Evolutionary conservation across 2,888 invertebrate genomes (phyloP).

Genomic region (Liopterus haemorrhoidalis): DNA sequence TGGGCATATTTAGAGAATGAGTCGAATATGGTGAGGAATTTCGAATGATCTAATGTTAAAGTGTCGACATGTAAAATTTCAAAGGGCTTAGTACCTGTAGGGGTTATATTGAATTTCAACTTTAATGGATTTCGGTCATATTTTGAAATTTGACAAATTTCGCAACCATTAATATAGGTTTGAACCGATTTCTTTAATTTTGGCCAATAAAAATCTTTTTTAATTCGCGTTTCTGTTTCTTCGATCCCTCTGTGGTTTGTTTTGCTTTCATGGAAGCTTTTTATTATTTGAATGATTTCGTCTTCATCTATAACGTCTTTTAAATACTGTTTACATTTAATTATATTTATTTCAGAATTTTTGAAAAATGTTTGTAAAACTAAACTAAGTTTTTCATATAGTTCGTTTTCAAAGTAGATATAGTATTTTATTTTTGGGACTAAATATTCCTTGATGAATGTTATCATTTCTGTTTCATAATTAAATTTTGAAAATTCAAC

Average conservation of each 20-base stretch:
- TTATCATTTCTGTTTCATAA: conserved; percentile 3
- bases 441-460: conserved; percentile 7
- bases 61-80: no score
- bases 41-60: no score
- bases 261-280: conserved; percentile 3
- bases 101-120: no score
- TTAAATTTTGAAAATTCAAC: conserved; percentile 2
- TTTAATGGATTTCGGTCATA: no score
- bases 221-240: not conserved
- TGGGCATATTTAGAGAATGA: no score
- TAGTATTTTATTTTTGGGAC: conserved; percentile 9
- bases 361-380: no score
- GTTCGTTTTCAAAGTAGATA: conserved; percentile 11
- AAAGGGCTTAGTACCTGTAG: no score
- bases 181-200: no score
- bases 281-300: not conserved
- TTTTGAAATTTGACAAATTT: no score
- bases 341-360: not conserved
- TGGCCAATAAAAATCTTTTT: conserved; percentile 1
- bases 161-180: no score
- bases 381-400: conserved; percentile 8
- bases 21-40: no score
- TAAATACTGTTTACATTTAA: no score
- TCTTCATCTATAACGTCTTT: not conserved
- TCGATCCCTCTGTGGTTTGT: conserved; percentile 4